Percentiles rank a stretch among this genome's conserved stretches.
These are phyloP conservation scores for Pampusana beccarii DNA, from an alignment of 2,113 vertebrate species.

Conservation along the genomic window DNA sequence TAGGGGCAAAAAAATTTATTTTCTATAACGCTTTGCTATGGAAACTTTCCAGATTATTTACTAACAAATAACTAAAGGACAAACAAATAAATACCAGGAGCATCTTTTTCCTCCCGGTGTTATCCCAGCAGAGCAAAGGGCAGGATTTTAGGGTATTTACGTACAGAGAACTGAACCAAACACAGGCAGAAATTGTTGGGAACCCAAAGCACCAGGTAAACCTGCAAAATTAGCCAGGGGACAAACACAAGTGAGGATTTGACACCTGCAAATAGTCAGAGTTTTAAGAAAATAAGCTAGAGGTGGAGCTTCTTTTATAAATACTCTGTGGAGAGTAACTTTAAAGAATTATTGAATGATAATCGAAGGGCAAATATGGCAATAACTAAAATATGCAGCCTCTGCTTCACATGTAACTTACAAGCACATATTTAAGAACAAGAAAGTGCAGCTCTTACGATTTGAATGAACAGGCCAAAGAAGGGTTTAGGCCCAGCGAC, in stretches of 20 bases:
- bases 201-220: neutral
- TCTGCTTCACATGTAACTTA: accelerated
- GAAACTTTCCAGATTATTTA: neutral
- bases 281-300: neutral
- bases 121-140: neutral
- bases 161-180: neutral
- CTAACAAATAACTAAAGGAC: neutral
- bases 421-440: neutral
- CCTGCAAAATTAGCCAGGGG: neutral
- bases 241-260: neutral
- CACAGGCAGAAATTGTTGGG: neutral
- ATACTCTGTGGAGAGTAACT: neutral
- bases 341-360: neutral
- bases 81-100: neutral
- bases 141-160: neutral
- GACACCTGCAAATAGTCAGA: neutral
- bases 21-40: neutral
- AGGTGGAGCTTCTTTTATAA: neutral
- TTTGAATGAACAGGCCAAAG: neutral
- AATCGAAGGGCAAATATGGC: neutral
- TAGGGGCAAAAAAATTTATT: neutral
- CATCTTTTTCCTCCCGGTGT: neutral
- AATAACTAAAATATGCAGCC: neutral
- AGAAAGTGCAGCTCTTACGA: neutral
- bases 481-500: neutral